phyloP scores from a whole-genome alignment of 2,888 invertebrate genomes.

The Carabus problematicus region DNA sequence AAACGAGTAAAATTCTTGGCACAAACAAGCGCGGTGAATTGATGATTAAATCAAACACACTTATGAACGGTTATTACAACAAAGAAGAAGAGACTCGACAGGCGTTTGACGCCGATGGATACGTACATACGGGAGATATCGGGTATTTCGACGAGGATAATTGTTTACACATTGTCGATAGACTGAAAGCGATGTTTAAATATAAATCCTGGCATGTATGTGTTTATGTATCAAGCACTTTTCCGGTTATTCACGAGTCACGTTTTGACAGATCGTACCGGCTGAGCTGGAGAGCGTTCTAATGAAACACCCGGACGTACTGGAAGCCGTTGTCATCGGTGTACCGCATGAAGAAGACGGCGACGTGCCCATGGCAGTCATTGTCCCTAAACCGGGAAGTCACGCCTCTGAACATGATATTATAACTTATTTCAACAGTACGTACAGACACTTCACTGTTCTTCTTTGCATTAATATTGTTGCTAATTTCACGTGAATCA shows the following conservation, averaged over 20 bases:
- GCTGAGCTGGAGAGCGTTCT: slow-evolving; percentile 52
- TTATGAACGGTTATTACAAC: slow-evolving; percentile 46
- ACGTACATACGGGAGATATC: slow-evolving; percentile 51
- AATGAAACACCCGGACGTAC: slow-evolving; percentile 52
- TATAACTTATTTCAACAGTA: slow-evolving; percentile 17
- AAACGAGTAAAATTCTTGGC: slow-evolving; percentile 18
- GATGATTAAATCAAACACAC: slow-evolving; percentile 16
- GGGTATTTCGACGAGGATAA: slow-evolving; percentile 52
- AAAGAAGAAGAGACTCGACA: slow-evolving; percentile 34
- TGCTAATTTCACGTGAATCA: not conserved
- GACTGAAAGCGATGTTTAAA: slow-evolving; percentile 52
- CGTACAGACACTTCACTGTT: too few relatives aligned
- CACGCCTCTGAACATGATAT: slow-evolving; percentile 22
- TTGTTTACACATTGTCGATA: slow-evolving; percentile 50
- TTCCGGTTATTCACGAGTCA: too few relatives aligned
- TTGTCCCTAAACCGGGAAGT: slow-evolving; percentile 46
- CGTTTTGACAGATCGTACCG: slow-evolving; percentile 46
- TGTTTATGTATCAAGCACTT: not conserved
- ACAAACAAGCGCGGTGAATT: slow-evolving; percentile 20
- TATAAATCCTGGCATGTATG: slow-evolving; percentile 52
- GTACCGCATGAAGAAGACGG: slow-evolving; percentile 54
- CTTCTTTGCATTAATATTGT: not conserved
- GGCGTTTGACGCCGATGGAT: slow-evolving; percentile 50
- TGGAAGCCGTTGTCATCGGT: slow-evolving; percentile 51
- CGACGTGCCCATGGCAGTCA: slow-evolving; percentile 53